A percentile compares a stretch with the other conserved stretches of the same genome.
These are phyloP conservation scores for Axinella damicornis DNA, from an alignment of 37 sponge, comb jelly and placozoan species.

Conservation along the genomic window DNA sequence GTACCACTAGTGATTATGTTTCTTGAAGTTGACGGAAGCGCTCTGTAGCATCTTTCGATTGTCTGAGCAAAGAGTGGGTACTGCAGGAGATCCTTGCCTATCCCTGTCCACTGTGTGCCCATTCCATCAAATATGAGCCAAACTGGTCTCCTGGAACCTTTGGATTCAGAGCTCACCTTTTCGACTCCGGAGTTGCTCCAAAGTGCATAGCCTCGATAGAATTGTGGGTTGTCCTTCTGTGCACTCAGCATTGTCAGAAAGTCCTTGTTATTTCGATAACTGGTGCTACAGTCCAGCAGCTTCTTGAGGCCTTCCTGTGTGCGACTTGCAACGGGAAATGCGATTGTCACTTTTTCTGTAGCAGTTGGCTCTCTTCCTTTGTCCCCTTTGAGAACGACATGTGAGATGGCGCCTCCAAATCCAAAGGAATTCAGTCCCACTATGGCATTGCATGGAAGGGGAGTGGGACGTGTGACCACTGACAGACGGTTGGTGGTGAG, in stretches of 20 bases:
- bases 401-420: slow-evolving; percentile 40
- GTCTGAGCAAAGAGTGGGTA: slow-evolving; percentile 10
- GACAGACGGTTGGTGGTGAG: background rate
- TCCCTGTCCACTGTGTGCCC: slow-evolving; percentile 67
- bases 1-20: background rate
- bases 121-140: slow-evolving; percentile 59
- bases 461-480: background rate
- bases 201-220: slow-evolving; percentile 6
- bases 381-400: slow-evolving; percentile 21
- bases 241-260: background rate
- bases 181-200: background rate
- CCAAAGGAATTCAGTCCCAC: slow-evolving; percentile 36
- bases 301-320: background rate
- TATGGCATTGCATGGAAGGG: slow-evolving; percentile 4
- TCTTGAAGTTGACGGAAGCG: background rate
- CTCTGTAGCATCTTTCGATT: slow-evolving; percentile 4
- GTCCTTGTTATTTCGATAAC: background rate
- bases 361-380: background rate
- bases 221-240: background rate
- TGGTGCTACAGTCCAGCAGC: background rate
- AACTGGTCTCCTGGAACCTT: slow-evolving; percentile 12
- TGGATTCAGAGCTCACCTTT: background rate
- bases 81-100: slow-evolving; percentile 51
- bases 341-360: background rate
- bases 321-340: background rate